Percentiles rank a stretch among this genome's conserved stretches.
Conservation (phyloP, 2,797 vertebrate genomes). For the Melanotaenia parkinsoni region DNA sequence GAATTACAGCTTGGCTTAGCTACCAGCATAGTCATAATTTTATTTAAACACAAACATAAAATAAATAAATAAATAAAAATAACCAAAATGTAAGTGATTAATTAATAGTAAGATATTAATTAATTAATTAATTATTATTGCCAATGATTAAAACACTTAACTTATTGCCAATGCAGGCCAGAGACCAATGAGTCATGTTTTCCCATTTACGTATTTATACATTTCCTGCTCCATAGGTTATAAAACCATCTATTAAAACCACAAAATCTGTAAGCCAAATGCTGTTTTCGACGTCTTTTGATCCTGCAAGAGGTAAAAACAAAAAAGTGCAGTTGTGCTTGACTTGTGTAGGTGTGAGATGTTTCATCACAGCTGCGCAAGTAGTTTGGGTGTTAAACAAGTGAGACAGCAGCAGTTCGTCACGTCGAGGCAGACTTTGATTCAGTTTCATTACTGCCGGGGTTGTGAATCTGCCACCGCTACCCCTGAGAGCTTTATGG, state of each 20-base stretch:
- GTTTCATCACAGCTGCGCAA: slow-evolving; percentile 53
- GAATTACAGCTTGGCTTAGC: no score
- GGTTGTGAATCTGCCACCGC: slow-evolving; percentile 71
- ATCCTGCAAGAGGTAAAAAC: neutral
- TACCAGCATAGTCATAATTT: no score
- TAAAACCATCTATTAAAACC: slow-evolving; percentile 1
- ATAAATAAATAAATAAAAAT: no score
- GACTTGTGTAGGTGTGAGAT: slow-evolving; percentile 36
- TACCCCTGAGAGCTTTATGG: slow-evolving; percentile 56
- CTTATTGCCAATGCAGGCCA: neutral
- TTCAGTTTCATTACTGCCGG: slow-evolving; percentile 68
- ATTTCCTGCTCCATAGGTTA: neutral
- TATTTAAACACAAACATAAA: no score
- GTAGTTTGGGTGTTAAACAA: slow-evolving; percentile 29
- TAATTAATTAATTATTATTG: no score
- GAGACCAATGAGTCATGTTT: neutral
- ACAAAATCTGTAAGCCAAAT: neutral
- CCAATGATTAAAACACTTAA: no score
- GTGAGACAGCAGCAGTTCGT: slow-evolving; percentile 46
- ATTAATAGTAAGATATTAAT: no score
- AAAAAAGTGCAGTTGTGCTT: slow-evolving; percentile 10
- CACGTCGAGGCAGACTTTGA: slow-evolving; percentile 54
- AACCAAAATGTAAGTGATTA: no score
- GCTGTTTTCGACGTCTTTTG: neutral
- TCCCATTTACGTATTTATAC: neutral